phyloP scores from a whole-genome alignment of 1,140 invertebrate species.

The Bombus consobrinus region DNA sequence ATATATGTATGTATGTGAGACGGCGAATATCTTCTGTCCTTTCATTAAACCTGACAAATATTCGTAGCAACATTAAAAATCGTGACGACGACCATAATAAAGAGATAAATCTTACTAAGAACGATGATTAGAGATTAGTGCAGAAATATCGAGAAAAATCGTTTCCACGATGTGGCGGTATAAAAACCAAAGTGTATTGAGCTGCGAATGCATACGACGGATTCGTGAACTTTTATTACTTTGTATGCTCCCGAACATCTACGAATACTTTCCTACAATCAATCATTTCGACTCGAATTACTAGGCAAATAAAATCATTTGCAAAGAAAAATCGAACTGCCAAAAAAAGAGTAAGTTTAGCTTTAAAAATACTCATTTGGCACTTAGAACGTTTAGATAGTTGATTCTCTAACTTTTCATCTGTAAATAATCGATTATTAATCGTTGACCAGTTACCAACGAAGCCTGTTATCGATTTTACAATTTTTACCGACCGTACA shows the following conservation, averaged over 20 bases:
- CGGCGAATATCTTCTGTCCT: too few relatives aligned
- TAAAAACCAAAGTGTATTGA: conserved; percentile 51
- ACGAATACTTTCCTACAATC: not conserved
- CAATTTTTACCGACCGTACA: not conserved
- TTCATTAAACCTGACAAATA: not conserved
- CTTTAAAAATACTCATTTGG: not conserved
- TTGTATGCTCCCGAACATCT: not conserved
- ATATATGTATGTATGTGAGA: not conserved
- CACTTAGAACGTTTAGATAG: not conserved
- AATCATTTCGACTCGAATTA: not conserved
- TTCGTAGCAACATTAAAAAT: conserved; percentile 34
- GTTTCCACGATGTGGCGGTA: conserved; percentile 9
- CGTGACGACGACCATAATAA: conserved; percentile 22
- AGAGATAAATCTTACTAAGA: not conserved
- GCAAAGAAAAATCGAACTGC: not conserved
- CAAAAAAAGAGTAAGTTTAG: not conserved
- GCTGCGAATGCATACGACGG: conserved; percentile 47
- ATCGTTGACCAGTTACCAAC: not conserved
- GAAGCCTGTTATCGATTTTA: not conserved
- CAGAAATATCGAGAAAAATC: conserved; percentile 29
- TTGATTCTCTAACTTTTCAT: not conserved
- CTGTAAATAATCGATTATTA: not conserved
- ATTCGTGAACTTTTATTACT: conserved; percentile 43
- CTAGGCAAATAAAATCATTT: not conserved
- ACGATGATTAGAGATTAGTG: conserved; percentile 22